Conservation (phyloP, 2,113 vertebrate species). For the Phalacrocorax brasilianus region DNA sequence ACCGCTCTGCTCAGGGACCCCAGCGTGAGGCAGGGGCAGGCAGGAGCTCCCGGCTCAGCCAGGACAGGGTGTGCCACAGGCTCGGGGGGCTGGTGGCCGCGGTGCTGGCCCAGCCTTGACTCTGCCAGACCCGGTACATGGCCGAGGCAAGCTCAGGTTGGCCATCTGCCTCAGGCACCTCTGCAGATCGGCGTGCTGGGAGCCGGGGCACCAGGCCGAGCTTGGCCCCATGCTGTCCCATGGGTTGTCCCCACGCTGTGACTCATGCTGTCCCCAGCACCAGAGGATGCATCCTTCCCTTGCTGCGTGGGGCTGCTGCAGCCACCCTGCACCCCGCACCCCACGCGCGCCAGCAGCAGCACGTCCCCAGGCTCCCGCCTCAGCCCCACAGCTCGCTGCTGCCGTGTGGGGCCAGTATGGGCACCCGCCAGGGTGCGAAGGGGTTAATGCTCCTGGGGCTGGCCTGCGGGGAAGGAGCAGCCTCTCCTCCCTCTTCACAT, state of each 20-base stretch:
- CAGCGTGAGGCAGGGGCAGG: background rate
- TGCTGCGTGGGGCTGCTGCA: background rate
- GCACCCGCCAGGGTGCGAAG: background rate
- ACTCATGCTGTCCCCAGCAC: background rate
- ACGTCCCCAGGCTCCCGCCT: background rate
- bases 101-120: background rate
- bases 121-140: rapidly evolving
- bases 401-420: rapidly evolving
- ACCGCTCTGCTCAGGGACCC: background rate
- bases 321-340: background rate
- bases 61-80: background rate
- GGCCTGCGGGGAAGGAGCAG: conserved; percentile 2
- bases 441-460: conserved; percentile 55
- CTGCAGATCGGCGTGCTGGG: rapidly evolving
- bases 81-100: rapidly evolving
- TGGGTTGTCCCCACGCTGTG: background rate
- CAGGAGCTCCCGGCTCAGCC: background rate
- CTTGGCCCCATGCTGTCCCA: background rate
- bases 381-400: background rate
- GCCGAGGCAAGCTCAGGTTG: background rate
- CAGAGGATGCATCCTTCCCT: background rate
- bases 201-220: background rate
- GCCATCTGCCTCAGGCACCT: background rate
- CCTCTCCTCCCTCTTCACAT: conserved; percentile 61
- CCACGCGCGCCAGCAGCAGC: background rate